Conservation (phyloP, 2,797 vertebrate species). For the Limosa lapponica region DNA sequence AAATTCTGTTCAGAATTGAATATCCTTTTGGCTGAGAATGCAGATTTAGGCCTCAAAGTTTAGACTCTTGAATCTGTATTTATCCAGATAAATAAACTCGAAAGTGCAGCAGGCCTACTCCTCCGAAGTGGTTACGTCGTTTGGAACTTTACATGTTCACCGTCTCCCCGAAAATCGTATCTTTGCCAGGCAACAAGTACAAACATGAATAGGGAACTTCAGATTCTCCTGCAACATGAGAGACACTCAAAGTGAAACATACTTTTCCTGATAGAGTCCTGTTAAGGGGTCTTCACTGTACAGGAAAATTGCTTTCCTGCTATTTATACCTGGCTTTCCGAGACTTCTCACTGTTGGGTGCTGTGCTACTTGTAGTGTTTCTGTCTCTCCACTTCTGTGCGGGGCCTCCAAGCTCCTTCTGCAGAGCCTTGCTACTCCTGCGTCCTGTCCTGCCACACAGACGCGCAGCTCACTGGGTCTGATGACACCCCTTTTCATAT, state of each 20-base stretch:
- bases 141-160: not conserved
- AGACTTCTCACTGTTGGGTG: not conserved
- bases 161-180: accelerated
- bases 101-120: not conserved
- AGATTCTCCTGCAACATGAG: not conserved
- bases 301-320: not conserved
- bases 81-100: not conserved
- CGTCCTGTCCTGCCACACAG: not conserved
- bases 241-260: not conserved
- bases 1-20: not conserved
- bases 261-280: not conserved
- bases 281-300: not conserved
- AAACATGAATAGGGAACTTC: not conserved
- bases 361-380: not conserved
- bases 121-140: not conserved
- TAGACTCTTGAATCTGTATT: not conserved
- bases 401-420: not conserved
- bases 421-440: not conserved
- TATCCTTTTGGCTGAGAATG: not conserved
- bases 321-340: not conserved
- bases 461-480: not conserved
- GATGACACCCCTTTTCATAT: not conserved
- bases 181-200: not conserved
- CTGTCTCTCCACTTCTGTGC: not conserved
- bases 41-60: not conserved